phyloP scores from a whole-genome alignment of 2,113 vertebrate genomes.

The Platanista minor region DNA sequence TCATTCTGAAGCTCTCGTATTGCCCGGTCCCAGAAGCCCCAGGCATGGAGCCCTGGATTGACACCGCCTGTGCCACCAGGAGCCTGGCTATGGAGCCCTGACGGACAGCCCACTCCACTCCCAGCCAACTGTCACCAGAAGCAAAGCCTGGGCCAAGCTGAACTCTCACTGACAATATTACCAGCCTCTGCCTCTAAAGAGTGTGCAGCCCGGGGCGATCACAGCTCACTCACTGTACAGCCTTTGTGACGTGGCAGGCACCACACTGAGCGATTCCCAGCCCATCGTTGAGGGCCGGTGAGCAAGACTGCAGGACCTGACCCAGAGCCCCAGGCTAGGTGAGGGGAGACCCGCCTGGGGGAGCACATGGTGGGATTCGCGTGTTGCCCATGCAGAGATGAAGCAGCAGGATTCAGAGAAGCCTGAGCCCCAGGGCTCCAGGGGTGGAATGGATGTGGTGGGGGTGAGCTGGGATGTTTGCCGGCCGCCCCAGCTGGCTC shows the following conservation, averaged over 20 bases:
- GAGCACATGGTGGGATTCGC: accelerated
- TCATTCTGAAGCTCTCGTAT: accelerated
- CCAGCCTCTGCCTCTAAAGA: not conserved
- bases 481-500: not conserved
- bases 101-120: accelerated
- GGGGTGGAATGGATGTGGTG: too few relatives aligned
- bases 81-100: too few relatives aligned
- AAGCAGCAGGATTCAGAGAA: too few relatives aligned
- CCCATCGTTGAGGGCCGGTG: not conserved
- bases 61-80: too few relatives aligned
- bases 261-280: too few relatives aligned
- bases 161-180: not conserved
- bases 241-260: too few relatives aligned
- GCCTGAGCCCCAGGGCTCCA: accelerated
- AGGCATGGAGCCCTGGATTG: not conserved
- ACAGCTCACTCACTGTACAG: accelerated
- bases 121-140: not conserved
- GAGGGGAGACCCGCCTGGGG: not conserved
- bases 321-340: not conserved
- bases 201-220: accelerated
- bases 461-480: accelerated
- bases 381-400: accelerated
- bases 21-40: not conserved
- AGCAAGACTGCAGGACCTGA: not conserved
- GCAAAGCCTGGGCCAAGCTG: not conserved